A percentile compares a stretch with the other conserved stretches of the same genome.
phyloP scores from a whole-genome alignment of 2,797 vertebrate genomes.

The Gadopsis bispinosus region DNA sequence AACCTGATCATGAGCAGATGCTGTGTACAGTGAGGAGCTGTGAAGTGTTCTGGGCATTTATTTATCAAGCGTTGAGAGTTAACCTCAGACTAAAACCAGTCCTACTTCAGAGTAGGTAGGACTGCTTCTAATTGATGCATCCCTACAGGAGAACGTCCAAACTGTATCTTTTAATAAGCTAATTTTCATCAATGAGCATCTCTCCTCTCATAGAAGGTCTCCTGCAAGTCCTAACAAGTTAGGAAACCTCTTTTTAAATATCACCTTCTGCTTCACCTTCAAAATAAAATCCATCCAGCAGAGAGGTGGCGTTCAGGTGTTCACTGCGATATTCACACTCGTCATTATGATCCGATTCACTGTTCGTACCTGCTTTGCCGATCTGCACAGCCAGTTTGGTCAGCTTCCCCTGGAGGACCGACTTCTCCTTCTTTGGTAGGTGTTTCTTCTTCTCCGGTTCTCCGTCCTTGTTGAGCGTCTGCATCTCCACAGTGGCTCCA shows the following conservation, averaged over 20 bases:
- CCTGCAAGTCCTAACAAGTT: neutral
- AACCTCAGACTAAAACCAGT: neutral
- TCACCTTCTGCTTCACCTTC: neutral
- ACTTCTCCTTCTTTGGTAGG: conserved; percentile 96
- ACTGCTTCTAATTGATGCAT: neutral
- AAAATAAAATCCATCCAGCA: no score
- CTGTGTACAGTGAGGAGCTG: neutral
- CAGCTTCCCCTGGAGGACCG: conserved; percentile 97
- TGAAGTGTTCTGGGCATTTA: neutral
- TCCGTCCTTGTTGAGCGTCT: conserved; percentile 91
- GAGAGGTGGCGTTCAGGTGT: neutral
- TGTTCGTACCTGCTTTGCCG: conserved; percentile 92
- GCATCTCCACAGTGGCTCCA: conserved; percentile 91
- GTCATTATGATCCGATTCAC: neutral
- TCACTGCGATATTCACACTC: neutral
- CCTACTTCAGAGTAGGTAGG: neutral
- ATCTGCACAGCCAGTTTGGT: conserved; percentile 98
- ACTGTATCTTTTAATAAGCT: neutral
- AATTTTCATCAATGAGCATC: neutral
- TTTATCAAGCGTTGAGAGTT: neutral
- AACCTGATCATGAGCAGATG: neutral
- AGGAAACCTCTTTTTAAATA: neutral
- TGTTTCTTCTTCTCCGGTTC: conserved; percentile 89
- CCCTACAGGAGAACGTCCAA: neutral
- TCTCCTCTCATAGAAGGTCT: neutral